Percentiles rank a stretch among this genome's conserved stretches.
Evolutionary conservation across 2,888 invertebrate species (phyloP).

Genomic region (Megalurothrips usitatus): DNA sequence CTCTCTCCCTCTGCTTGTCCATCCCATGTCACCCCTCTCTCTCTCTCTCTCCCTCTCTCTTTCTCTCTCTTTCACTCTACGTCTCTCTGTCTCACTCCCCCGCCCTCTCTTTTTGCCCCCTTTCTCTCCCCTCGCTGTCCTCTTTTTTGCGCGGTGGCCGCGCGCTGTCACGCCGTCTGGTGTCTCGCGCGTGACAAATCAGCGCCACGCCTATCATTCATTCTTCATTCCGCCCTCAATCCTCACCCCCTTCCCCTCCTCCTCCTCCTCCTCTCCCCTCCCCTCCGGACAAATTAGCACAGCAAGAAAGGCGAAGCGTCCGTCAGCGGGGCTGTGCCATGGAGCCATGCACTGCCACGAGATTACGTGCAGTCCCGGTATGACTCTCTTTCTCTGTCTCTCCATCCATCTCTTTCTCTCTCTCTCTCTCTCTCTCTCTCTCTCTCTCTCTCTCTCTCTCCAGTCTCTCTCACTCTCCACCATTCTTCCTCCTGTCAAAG

Average conservation of each 20-base stretch:
- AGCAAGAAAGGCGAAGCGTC: background rate
- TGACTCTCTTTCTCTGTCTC: too few relatives aligned
- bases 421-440: background rate
- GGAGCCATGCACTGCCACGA: too few relatives aligned
- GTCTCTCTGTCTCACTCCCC: background rate
- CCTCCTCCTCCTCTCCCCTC: background rate
- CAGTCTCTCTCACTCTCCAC: background rate
- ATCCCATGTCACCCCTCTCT: background rate
- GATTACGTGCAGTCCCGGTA: too few relatives aligned
- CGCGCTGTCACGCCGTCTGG: background rate
- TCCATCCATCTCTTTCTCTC: too few relatives aligned
- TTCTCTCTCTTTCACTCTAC: background rate
- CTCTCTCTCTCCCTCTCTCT: background rate
- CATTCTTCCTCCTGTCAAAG: too few relatives aligned
- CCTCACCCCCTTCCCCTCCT: background rate
- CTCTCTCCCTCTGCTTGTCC: background rate
- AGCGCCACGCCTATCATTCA: slow-evolving; percentile 1
- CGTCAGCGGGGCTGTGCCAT: background rate
- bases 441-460: background rate
- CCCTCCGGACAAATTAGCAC: background rate
- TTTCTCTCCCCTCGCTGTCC: background rate
- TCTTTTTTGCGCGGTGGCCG: background rate
- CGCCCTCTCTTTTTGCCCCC: background rate
- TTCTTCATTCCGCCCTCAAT: background rate
- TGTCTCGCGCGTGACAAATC: slow-evolving; percentile 15